Evolutionary conservation across 2,797 vertebrate genomes (phyloP).

Genomic region (Enteromius viviparus): DNA sequence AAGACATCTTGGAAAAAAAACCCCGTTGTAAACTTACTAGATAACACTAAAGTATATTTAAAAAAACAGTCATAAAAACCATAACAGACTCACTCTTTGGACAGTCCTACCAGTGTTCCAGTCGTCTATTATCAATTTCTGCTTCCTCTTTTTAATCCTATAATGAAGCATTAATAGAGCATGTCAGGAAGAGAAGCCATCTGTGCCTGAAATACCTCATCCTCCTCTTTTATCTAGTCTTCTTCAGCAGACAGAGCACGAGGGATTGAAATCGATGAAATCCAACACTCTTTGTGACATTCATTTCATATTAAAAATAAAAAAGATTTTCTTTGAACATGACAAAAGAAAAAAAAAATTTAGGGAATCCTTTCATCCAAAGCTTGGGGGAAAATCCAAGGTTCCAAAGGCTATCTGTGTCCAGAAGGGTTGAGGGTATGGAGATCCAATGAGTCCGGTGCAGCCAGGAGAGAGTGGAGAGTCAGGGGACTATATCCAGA

Average conservation of each 20-base stretch:
- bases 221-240: conserved; percentile 52
- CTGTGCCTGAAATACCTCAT: conserved; percentile 55
- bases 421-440: conserved; percentile 54
- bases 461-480: conserved; percentile 63
- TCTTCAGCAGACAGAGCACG: conserved; percentile 43
- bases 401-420: conserved; percentile 60
- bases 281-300: conserved; percentile 35
- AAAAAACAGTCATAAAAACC: neutral
- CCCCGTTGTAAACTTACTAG: conserved; percentile 14
- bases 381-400: conserved; percentile 66
- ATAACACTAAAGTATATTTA: conserved; percentile 30
- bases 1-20: conserved; percentile 22
- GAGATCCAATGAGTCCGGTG: conserved; percentile 57
- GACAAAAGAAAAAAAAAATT: conserved; percentile 37
- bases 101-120: conserved; percentile 61
- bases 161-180: conserved; percentile 64
- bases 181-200: conserved; percentile 59
- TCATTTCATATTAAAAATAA: conserved; percentile 52
- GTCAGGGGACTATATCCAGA: conserved; percentile 77
- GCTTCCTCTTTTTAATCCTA: conserved; percentile 63
- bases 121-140: conserved; percentile 60
- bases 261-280: conserved; percentile 46
- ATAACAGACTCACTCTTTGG: conserved; percentile 53
- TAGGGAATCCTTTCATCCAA: conserved; percentile 62
- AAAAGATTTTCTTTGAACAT: conserved; percentile 67